Base-by-base conservation (phyloP, 2,113 vertebrate genomes). In the Lycaon pictus region DNA sequence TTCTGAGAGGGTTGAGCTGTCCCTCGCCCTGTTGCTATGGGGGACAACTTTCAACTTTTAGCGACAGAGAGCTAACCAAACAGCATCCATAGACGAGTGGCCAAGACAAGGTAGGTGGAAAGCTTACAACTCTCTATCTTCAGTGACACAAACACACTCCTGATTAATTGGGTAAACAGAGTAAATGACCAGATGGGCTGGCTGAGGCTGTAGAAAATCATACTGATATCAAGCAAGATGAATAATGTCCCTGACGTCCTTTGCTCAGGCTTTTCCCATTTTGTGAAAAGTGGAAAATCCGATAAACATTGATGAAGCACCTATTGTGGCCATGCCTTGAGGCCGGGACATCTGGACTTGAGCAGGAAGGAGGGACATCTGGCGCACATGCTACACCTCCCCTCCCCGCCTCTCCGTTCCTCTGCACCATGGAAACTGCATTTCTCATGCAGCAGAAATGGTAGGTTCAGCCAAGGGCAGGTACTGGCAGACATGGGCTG, bases 31-130 rank as follows among this genome's bases (percentile, higher is more conserved):
- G 6, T 35, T 69, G 32, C 55, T 11, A 1, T 8, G 51, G 16
- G 56, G 10, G 23, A 9, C 7, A 32, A 53, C 79, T 62, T 27
- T 11, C 35, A 56, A 13, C 35, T 91, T 74, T 58, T 12, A 76
- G 71, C 12, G 27, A 11, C 27, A 58, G 5, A n/a, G 3, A 16
- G 67, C 55, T 53, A 25, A 22, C n/a, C 15, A 19, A 88, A 35
- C 2, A 20, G 3, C 3, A 11, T 35, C 29, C 29, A 1, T n/a
- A 0, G 19, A 5, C 2, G 2, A 84, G 23, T 35, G 53, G 12
- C 19, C 53, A n/a, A 43, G 60, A 65, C 56, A 82, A 62, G 8
- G 20, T 5, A 20, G n/a, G n/a, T 25, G 7, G 69, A 37, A 13
- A 22, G 20, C 71, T 60, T 3, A 7, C 0, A 4, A 27, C 2